A percentile compares a stretch with the other conserved stretches of the same genome.
Evolutionary conservation across 37 sponge, comb jelly and placozoan species (phyloP).

Genomic region (Spongilla lacustris): DNA sequence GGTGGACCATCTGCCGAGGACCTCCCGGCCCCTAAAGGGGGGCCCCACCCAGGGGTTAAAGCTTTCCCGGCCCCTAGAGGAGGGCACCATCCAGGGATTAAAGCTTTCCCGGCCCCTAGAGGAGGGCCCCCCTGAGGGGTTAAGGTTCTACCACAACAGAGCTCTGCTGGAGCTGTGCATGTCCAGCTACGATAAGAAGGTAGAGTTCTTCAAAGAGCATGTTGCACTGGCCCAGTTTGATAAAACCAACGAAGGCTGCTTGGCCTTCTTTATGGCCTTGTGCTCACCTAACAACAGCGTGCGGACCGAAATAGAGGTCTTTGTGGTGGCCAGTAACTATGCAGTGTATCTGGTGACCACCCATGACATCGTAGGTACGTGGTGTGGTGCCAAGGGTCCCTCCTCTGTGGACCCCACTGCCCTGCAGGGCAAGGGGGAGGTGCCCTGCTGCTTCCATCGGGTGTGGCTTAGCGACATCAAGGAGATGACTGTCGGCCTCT

Average conservation of each 20-base stretch:
- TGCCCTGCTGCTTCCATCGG: constrained; percentile 43
- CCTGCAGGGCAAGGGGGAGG: constrained; percentile 10
- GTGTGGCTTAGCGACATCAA: constrained; percentile 52
- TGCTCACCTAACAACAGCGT: constrained; percentile 5
- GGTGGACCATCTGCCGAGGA: neutral
- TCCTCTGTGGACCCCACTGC: constrained; percentile 40
- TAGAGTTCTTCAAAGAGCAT: constrained; percentile 50
- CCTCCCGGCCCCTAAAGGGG: neutral
- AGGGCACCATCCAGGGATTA: neutral
- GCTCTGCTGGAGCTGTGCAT: constrained; percentile 21
- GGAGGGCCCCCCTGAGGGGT: neutral
- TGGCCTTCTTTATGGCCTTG: constrained; percentile 35
- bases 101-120: too few species aligned
- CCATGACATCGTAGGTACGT: constrained; percentile 30
- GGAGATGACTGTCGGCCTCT: constrained; percentile 43
- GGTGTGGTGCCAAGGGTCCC: constrained; percentile 55
- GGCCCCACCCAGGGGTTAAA: neutral
- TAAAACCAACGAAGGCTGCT: constrained; percentile 46
- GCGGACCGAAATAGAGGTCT: constrained; percentile 43
- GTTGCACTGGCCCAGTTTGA: constrained; percentile 54
- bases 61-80: too few species aligned
- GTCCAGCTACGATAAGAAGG: constrained; percentile 15
- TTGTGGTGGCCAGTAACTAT: constrained; percentile 53
- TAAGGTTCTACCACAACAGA: constrained; percentile 29
- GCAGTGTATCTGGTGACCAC: constrained; percentile 63